These are phyloP conservation scores for Maylandia zebra DNA, from an alignment of 2,113 vertebrate species.

Conservation along the genomic window DNA sequence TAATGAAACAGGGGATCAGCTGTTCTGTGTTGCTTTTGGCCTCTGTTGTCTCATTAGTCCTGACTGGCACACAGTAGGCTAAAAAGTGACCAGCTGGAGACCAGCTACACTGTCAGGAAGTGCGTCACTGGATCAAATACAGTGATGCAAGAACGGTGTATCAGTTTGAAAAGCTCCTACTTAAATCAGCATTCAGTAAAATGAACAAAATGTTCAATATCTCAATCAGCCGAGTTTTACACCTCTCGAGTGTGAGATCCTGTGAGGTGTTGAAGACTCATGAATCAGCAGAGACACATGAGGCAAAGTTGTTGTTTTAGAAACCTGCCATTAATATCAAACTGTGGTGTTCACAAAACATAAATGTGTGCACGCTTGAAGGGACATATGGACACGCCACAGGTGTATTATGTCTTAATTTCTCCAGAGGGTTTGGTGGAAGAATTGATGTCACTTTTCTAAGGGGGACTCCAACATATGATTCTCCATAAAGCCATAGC, in stretches of 20 bases:
- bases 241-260: constrained; percentile 17
- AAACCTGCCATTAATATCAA: neutral
- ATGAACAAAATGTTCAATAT: neutral
- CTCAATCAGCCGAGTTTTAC: neutral
- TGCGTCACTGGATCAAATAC: constrained; percentile 2
- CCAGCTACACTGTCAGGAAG: neutral
- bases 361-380: neutral
- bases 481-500: neutral
- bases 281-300: neutral
- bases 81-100: constrained; percentile 40
- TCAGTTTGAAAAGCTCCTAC: neutral
- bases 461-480: neutral
- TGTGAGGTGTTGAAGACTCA: neutral
- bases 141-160: neutral
- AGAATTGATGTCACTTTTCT: neutral
- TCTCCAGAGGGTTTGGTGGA: neutral
- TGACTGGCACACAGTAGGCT: constrained; percentile 9
- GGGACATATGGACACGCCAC: neutral
- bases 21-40: constrained; percentile 47
- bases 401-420: neutral
- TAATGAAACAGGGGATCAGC: constrained; percentile 2
- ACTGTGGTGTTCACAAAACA: neutral
- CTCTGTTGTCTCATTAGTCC: constrained; percentile 51
- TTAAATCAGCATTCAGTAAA: neutral
- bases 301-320: neutral